Evolutionary conservation across 2,113 vertebrate genomes (phyloP).

Genomic region (Tapirus terrestris): DNA sequence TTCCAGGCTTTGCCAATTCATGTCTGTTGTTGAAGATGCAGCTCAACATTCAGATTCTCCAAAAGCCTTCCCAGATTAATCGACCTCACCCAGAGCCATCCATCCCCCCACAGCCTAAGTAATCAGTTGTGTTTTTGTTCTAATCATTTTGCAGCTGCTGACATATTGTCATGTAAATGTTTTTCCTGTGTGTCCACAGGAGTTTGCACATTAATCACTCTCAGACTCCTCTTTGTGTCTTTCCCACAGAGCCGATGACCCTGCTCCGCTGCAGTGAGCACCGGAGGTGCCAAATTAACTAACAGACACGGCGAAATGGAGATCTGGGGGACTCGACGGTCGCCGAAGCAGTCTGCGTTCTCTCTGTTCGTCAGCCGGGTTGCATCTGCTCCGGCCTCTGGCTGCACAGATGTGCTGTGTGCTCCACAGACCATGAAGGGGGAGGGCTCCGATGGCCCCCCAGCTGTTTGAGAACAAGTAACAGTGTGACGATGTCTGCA

Average conservation of each 20-base stretch:
- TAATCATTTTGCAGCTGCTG: rapidly evolving
- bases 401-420: too few species aligned
- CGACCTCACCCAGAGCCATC: rapidly evolving
- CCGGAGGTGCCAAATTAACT: rapidly evolving
- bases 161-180: rapidly evolving
- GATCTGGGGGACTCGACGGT: too few species aligned
- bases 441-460: too few species aligned
- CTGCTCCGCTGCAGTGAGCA: too few species aligned
- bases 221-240: not conserved
- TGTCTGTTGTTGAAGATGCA: not conserved
- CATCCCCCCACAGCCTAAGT: rapidly evolving
- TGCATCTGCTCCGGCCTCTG: too few species aligned
- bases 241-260: rapidly evolving
- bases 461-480: too few species aligned
- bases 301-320: too few species aligned
- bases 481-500: not conserved
- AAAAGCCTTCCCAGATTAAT: rapidly evolving
- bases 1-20: rapidly evolving
- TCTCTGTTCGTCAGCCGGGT: too few species aligned
- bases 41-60: not conserved
- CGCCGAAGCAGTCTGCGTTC: too few species aligned
- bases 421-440: too few species aligned
- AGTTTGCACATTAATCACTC: rapidly evolving
- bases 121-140: rapidly evolving
- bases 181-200: not conserved